Evolutionary conservation across 2,113 vertebrate genomes (phyloP).

Genomic region (Chroicocephalus ridibundus): DNA sequence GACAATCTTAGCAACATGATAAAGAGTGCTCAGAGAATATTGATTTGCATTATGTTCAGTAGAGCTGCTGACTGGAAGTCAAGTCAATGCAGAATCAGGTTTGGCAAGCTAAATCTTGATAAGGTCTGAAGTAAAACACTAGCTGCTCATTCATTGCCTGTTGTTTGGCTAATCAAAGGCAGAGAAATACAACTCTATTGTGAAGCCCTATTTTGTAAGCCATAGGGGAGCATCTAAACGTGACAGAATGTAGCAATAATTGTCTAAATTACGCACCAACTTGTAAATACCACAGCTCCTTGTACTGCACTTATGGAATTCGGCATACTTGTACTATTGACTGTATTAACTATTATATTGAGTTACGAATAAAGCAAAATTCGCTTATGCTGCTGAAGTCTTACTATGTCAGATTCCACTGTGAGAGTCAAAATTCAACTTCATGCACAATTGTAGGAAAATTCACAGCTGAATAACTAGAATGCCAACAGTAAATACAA

Average conservation of each 20-base stretch:
- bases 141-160: neutral
- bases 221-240: neutral
- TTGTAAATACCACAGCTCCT: neutral
- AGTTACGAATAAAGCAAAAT: neutral
- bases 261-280: neutral
- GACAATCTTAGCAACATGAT: neutral
- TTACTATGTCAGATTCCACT: neutral
- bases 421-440: neutral
- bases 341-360: neutral
- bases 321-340: neutral
- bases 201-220: neutral
- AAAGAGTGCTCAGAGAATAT: neutral
- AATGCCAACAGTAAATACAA: neutral
- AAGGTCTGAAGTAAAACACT: neutral
- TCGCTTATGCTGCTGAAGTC: neutral
- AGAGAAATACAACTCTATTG: neutral
- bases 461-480: neutral
- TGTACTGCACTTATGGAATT: neutral
- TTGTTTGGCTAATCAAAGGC: neutral
- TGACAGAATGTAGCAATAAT: neutral
- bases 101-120: neutral
- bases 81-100: neutral
- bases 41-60: neutral
- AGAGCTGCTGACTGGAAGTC: neutral
- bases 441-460: neutral